A percentile compares a stretch with the other conserved stretches of the same genome.
Conservation (phyloP, 2,797 vertebrate genomes). For the Myripristis jacobus region DNA sequence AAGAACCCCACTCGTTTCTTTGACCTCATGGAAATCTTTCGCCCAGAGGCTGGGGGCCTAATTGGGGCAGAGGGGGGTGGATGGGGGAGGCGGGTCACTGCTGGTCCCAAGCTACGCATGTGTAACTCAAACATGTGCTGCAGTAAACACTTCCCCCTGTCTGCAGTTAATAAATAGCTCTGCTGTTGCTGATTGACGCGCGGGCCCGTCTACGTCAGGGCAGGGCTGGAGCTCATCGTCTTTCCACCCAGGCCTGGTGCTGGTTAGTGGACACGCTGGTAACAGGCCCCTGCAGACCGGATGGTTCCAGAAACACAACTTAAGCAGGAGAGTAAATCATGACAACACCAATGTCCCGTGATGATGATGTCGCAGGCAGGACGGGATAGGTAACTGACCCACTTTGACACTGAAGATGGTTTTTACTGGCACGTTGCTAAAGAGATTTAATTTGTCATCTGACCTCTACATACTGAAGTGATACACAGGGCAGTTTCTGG, state of each 20-base stretch:
- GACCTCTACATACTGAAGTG: slow-evolving; percentile 5
- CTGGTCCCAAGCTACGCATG: slow-evolving; percentile 58
- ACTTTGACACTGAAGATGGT: slow-evolving; percentile 21
- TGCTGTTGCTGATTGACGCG: slow-evolving; percentile 74
- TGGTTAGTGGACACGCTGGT: slow-evolving; percentile 62
- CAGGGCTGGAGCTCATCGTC: slow-evolving; percentile 35
- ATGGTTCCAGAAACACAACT: slow-evolving; percentile 54
- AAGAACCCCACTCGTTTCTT: slow-evolving; percentile 64
- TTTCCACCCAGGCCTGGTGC: slow-evolving; percentile 66
- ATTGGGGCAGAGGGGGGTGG: slow-evolving; percentile 15
- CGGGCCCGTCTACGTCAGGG: slow-evolving; percentile 63
- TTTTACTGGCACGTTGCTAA: slow-evolving; percentile 4
- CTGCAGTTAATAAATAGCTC: slow-evolving; percentile 80
- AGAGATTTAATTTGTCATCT: background rate
- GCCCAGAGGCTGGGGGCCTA: slow-evolving; percentile 30
- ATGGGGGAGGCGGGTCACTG: slow-evolving; percentile 2
- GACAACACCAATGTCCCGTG: slow-evolving; percentile 23
- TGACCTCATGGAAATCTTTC: slow-evolving; percentile 85
- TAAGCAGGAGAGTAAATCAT: slow-evolving; percentile 35
- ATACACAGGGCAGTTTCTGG: slow-evolving; percentile 29
- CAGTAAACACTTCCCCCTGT: slow-evolving; percentile 69
- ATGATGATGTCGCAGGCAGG: slow-evolving; percentile 15
- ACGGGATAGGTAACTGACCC: background rate
- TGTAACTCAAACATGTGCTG: slow-evolving; percentile 66
- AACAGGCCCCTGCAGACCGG: slow-evolving; percentile 44